Evolutionary conservation across 2,888 invertebrate species (phyloP).

Genomic region (Drosophila heteroneura): DNA sequence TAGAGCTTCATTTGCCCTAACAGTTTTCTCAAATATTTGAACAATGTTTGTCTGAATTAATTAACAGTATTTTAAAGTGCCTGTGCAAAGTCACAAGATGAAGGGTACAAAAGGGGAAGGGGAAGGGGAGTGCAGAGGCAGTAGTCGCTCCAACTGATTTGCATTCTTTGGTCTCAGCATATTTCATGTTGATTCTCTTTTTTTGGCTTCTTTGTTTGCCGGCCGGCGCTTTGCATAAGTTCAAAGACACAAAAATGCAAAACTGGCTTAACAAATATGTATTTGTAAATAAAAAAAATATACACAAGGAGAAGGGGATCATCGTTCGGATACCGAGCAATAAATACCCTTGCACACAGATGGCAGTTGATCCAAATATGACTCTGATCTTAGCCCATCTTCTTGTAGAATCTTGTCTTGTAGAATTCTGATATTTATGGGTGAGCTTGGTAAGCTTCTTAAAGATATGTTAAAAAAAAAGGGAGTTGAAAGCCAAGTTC

Average conservation of each 20-base stretch:
- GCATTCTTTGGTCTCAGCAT: conserved; percentile 63
- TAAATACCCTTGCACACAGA: background rate
- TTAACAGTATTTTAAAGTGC: conserved; percentile 65
- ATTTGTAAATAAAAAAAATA: conserved; percentile 1
- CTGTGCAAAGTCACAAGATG: conserved; percentile 32
- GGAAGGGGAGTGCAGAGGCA: background rate
- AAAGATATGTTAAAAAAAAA: background rate
- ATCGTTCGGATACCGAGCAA: background rate
- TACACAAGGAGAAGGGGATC: conserved; percentile 1
- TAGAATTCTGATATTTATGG: background rate
- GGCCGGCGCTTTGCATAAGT: conserved; percentile 71
- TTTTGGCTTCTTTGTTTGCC: conserved; percentile 52
- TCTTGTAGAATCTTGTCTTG: no score
- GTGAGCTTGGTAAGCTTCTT: background rate
- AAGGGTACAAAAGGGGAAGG: background rate
- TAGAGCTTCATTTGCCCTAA: conserved; percentile 29
- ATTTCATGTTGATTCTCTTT: conserved; percentile 48
- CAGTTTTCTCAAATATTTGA: conserved; percentile 70
- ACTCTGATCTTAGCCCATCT: background rate
- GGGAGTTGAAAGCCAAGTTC: background rate
- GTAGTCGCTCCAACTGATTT: conserved; percentile 39
- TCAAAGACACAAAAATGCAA: conserved; percentile 46
- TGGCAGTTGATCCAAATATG: background rate
- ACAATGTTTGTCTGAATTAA: conserved; percentile 79
- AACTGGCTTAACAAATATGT: conserved; percentile 10